Evolutionary conservation across 2,797 vertebrate species (phyloP), one percentile per base, ranked within the genome.

Genomic region (Otolemur crassicaudatus): DNA sequence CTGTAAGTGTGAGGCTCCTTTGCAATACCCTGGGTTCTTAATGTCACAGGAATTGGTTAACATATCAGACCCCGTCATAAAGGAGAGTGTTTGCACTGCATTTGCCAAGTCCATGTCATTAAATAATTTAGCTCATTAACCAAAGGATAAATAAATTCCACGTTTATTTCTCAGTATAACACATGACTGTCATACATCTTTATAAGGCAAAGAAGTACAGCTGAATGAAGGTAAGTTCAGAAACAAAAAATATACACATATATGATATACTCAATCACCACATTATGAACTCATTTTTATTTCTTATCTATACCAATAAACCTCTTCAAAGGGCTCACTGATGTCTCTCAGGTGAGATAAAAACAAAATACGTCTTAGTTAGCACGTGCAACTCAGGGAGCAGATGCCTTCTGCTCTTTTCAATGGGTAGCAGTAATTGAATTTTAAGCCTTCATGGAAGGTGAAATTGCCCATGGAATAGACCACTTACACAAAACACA

Each of bases 371-470:
- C 5, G 9, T 49, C 17, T 31, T 86, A 60, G 73, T 72, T 56
- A 97, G 67, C 7, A 0, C 81, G 89, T 93, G 92, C 94, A 92
- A 96, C 90, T 67, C 23, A 2, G 5, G 67, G 87, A 20, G 40
- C 76, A 37, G 79, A 60, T 73, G 14, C 82, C 83, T 80, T 93
- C 96, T 95, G 76, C 46, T 87, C 97, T 97, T 97, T 82, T n/a
- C 98, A 97, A 97, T 96, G 99, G 98, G 98, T 99, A 98, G 98
- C 69, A 97, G 97, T 76, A 95, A 97, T 98, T 99, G 98, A 98
- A 97, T 94, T 87, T 98, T 95, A 97, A 98, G 98, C 99, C 99
- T 99, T 99, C 99, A 99, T 96, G 98, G 99, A 99, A 99, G 99
- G 99, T 99, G 99, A 99, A 98, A 98, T 96, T 95, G 90, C 92